Conservation (phyloP, 2,888 invertebrate genomes). For the Diloba caeruleocephala region DNA sequence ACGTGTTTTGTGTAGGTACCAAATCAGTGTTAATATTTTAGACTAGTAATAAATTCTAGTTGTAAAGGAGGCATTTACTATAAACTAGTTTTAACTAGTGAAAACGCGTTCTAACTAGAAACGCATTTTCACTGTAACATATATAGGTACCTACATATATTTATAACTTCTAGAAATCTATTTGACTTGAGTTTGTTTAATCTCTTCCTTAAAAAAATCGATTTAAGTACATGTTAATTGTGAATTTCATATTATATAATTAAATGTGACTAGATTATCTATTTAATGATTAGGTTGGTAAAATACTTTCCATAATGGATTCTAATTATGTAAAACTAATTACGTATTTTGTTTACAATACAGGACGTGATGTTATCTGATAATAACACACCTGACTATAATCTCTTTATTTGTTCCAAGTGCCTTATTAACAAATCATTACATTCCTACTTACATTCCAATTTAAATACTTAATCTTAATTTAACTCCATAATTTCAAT, state of each 20-base stretch:
- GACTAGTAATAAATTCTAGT: no score
- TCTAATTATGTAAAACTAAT: constrained; percentile 38
- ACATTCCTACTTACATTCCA: constrained; percentile 83
- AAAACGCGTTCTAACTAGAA: no score
- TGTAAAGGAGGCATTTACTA: no score
- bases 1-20: no score
- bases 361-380: constrained; percentile 46
- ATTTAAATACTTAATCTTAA: constrained; percentile 36
- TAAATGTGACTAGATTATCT: constrained; percentile 78
- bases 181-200: constrained; percentile 54
- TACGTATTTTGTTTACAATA: constrained; percentile 51
- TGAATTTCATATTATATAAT: constrained; percentile 65
- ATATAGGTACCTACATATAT: no score
- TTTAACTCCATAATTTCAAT: constrained; percentile 10
- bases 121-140: no score
- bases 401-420: constrained; percentile 86
- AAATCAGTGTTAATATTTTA: no score
- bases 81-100: no score
- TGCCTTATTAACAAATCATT: constrained; percentile 87
- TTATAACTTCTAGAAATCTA: constrained; percentile 43
- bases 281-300: constrained; percentile 77
- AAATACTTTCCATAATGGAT: constrained; percentile 54
- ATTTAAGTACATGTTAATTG: constrained; percentile 72
- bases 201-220: constrained; percentile 66
- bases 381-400: constrained; percentile 63